Percentiles rank a stretch among this genome's conserved stretches.
These are phyloP conservation scores for Notothenia coriiceps DNA, from an alignment of 2,113 vertebrate genomes.

Conservation along the genomic window DNA sequence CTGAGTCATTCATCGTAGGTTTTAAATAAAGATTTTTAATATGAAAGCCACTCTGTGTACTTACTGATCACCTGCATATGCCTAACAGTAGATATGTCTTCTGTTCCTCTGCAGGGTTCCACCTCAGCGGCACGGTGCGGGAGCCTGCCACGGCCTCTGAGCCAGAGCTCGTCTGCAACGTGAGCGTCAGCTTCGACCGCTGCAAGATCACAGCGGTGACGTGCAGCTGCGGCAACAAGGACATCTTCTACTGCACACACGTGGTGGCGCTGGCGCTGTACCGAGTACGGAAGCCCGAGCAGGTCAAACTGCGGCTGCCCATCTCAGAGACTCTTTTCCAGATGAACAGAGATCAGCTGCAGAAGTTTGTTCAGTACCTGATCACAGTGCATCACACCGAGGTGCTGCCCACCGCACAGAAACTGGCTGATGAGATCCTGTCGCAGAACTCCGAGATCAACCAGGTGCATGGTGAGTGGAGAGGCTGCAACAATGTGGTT, in stretches of 20 bases:
- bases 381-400: constrained; percentile 98
- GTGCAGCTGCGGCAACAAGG: constrained; percentile 98
- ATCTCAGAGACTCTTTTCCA: constrained; percentile 99
- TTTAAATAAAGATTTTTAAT: neutral
- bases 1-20: neutral
- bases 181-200: constrained; percentile 99
- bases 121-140: constrained; percentile 95
- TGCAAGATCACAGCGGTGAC: constrained; percentile 99
- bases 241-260: constrained; percentile 99
- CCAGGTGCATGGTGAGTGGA: constrained; percentile 95
- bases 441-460: constrained; percentile 99
- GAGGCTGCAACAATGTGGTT: too few species aligned
- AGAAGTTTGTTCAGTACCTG: constrained; percentile 99
- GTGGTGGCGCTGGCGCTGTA: constrained; percentile 97
- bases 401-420: constrained; percentile 97
- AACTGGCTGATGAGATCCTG: constrained; percentile 96
- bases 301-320: constrained; percentile 98
- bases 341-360: constrained; percentile 98
- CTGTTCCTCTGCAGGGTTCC: constrained; percentile 87
- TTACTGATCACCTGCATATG: neutral
- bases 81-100: neutral
- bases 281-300: constrained; percentile 95
- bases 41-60: neutral
- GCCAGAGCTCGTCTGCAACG: constrained; percentile 90
- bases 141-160: constrained; percentile 92